Base-by-base conservation (phyloP, 2,797 vertebrate genomes). In the Neoniphon sammara region DNA sequence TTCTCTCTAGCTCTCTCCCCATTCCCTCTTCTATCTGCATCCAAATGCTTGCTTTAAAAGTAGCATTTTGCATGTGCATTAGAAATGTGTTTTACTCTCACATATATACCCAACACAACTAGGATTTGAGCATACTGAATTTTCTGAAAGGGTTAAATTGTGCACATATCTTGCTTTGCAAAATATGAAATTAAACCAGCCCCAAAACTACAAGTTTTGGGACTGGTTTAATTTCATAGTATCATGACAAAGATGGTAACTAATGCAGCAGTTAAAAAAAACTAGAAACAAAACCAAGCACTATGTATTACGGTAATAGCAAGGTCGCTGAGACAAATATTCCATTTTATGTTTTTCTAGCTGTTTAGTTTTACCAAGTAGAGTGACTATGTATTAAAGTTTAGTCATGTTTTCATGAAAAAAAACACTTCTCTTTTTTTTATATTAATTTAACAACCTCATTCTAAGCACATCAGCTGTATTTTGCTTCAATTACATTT, bases 21-120 rank as follows among this genome's bases (percentile, higher is more conserved):
- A n/a, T 59, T 17, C 11, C n/a, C 18, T 39, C 30, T 65, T 67
- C 57, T 78, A 1, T 80, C 62, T 74, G 42, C 27, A 62, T 46
- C 60, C 62, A 54, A 34, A 63, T 23, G 18, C 8, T 54, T 68
- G 46, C 34, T 75, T 59, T 47, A 34, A 44, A 30, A 63, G 27
- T 53, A 50, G n/a, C 7, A 30, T 46, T 69, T 57, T 59, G 21
- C 66, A 23, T 70, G 50, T 80, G 36, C 30, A 63, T 2, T 59
- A 9, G 49, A 53, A 4, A 27, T 75, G 30, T 67, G 0, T 14
- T 72, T 17, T 61, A 61, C 27, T 60, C 21, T 21, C 44, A 39
- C 18, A 52, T 58, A 57, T 30, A 8, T 7, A 64, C 47, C n/a
- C 23, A 39, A 55, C 15, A 65, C 6, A 27, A 25, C 5, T 58